Conservation (phyloP, 1,140 invertebrate species). For the Pectinophora gossypiella region DNA sequence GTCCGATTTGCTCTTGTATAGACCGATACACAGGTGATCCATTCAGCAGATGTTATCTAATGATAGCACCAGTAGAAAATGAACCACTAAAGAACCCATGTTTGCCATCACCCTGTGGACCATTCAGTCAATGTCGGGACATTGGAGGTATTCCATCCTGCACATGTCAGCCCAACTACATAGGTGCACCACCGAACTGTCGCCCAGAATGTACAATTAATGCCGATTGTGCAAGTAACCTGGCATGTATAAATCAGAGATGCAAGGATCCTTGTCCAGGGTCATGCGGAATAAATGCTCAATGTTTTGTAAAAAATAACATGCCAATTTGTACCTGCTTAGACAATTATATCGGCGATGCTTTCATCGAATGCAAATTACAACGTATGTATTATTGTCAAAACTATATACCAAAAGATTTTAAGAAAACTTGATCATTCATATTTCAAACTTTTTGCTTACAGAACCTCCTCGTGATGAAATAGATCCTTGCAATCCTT, state of each 20-base stretch:
- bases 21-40: constrained; percentile 80
- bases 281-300: constrained; percentile 84
- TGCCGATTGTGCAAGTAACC: constrained; percentile 80
- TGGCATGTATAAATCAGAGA: constrained; percentile 81
- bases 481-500: constrained; percentile 78
- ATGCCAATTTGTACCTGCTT: constrained; percentile 82
- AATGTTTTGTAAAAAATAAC: constrained; percentile 83
- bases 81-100: constrained; percentile 77
- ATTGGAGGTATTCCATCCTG: constrained; percentile 80
- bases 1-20: constrained; percentile 83
- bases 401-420: too few relatives aligned
- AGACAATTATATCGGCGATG: constrained; percentile 81
- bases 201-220: constrained; percentile 84
- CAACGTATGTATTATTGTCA: constrained; percentile 43
- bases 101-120: constrained; percentile 84
- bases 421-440: too few relatives aligned
- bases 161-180: constrained; percentile 80
- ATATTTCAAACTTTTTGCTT: constrained; percentile 22
- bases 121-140: constrained; percentile 80
- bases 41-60: constrained; percentile 53
- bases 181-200: constrained; percentile 82
- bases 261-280: constrained; percentile 83
- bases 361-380: constrained; percentile 73
- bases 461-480: constrained; percentile 56
- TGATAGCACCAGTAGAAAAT: constrained; percentile 30